These are phyloP conservation scores for Alces alces DNA, from an alignment of 2,113 vertebrate species.

Conservation along the genomic window DNA sequence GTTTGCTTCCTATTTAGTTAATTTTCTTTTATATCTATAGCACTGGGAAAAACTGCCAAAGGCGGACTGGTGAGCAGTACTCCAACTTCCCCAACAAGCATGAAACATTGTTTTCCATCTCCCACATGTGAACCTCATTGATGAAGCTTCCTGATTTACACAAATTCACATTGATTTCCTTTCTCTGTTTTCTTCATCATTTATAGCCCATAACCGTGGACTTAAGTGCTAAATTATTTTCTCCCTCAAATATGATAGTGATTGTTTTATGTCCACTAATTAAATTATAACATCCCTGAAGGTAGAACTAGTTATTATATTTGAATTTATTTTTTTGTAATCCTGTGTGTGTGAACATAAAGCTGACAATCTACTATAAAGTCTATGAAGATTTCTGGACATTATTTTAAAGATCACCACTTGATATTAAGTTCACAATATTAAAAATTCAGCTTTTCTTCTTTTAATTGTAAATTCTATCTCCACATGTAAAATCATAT, in stretches of 20 bases:
- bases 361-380: not conserved
- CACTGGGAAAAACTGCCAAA: constrained; percentile 3
- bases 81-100: not conserved
- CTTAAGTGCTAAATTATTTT: constrained; percentile 42
- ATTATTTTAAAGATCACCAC: not conserved
- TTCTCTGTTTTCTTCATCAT: not conserved
- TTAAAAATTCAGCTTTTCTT: not conserved
- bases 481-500: not conserved
- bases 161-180: constrained; percentile 49
- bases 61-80: not conserved
- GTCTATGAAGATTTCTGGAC: not conserved
- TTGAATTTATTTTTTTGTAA: not conserved
- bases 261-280: constrained; percentile 27
- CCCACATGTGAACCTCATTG: not conserved
- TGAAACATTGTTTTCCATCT: constrained; percentile 31
- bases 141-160: constrained; percentile 20
- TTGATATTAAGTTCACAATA: not conserved
- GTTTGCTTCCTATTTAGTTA: constrained; percentile 20
- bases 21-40: not conserved
- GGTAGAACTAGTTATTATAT: constrained; percentile 9
- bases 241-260: constrained; percentile 1
- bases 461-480: not conserved
- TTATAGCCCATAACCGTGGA: not conserved
- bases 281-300: constrained; percentile 34
- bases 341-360: not conserved